Conservation (phyloP, 1,140 invertebrate species). For the Gonioctena quinquepunctata region DNA sequence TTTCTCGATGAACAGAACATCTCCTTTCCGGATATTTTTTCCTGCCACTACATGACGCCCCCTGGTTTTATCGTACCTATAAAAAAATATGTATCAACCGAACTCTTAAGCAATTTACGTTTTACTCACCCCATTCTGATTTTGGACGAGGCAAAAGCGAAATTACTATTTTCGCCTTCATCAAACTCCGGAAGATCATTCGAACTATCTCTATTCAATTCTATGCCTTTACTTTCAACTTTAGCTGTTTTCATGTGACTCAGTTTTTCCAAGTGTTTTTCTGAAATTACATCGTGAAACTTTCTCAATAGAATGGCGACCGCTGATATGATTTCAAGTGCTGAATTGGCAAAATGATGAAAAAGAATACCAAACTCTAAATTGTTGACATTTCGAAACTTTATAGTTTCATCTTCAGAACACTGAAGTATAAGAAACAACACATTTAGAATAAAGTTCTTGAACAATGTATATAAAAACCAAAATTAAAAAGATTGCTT, state of each 20-base stretch:
- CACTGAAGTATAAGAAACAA: too few species aligned
- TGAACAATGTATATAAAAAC: too few species aligned
- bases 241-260: slow-evolving; percentile 32
- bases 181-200: slow-evolving; percentile 39
- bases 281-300: slow-evolving; percentile 22
- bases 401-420: too few species aligned
- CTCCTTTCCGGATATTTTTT: slow-evolving; percentile 62
- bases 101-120: too few species aligned
- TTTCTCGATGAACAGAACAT: slow-evolving; percentile 71
- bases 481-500: too few species aligned
- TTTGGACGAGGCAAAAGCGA: slow-evolving; percentile 44
- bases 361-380: too few species aligned
- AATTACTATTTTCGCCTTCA: slow-evolving; percentile 42
- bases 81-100: slow-evolving; percentile 19
- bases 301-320: too few species aligned
- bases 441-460: too few species aligned
- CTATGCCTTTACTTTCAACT: slow-evolving; percentile 24
- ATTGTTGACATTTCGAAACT: too few species aligned
- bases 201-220: slow-evolving; percentile 29
- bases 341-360: too few species aligned
- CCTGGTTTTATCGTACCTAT: slow-evolving; percentile 52
- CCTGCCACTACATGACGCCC: slow-evolving; percentile 62
- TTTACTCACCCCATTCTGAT: slow-evolving; percentile 43
- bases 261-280: slow-evolving; percentile 35
- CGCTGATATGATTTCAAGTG: too few species aligned